Conservation (phyloP, 1,140 invertebrate species). For the Drosophila yakuba region DNA sequence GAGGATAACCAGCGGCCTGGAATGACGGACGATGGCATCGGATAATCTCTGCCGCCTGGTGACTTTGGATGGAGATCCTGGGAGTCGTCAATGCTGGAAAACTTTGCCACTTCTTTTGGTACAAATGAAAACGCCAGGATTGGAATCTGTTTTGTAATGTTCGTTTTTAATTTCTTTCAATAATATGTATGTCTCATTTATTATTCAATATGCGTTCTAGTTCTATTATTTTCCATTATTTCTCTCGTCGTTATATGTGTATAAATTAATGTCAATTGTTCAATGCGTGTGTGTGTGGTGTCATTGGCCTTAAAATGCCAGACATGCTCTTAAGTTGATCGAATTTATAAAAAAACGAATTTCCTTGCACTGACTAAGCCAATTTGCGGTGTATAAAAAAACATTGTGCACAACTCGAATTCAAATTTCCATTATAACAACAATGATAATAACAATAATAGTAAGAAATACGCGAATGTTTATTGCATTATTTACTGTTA, state of each 20-base stretch:
- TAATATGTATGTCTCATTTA: slow-evolving; percentile 82
- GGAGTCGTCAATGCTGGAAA: not conserved
- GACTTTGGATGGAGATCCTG: slow-evolving; percentile 41
- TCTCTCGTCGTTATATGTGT: slow-evolving; percentile 72
- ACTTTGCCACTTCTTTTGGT: not conserved
- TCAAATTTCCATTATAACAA: slow-evolving; percentile 51
- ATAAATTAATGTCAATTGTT: slow-evolving; percentile 76
- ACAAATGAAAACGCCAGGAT: not conserved
- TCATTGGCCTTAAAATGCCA: slow-evolving; percentile 49
- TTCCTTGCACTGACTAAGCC: slow-evolving; percentile 41
- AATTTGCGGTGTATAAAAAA: slow-evolving; percentile 75
- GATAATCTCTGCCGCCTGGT: slow-evolving; percentile 30
- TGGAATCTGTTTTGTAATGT: slow-evolving; percentile 16
- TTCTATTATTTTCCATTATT: slow-evolving; percentile 81
- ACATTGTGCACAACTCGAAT: slow-evolving; percentile 56
- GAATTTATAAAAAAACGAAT: slow-evolving; percentile 48
- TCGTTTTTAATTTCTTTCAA: slow-evolving; percentile 63
- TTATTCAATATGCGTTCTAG: slow-evolving; percentile 81
- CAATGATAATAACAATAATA: slow-evolving; percentile 73
- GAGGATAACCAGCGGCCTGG: slow-evolving; percentile 57
- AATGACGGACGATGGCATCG: slow-evolving; percentile 57
- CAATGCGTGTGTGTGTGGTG: slow-evolving; percentile 63
- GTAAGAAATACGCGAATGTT: slow-evolving; percentile 59
- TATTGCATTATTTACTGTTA: slow-evolving; percentile 64
- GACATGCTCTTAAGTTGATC: slow-evolving; percentile 47